phyloP scores from a whole-genome alignment of 2,888 invertebrate species.

The Epistrophella euchroma region DNA sequence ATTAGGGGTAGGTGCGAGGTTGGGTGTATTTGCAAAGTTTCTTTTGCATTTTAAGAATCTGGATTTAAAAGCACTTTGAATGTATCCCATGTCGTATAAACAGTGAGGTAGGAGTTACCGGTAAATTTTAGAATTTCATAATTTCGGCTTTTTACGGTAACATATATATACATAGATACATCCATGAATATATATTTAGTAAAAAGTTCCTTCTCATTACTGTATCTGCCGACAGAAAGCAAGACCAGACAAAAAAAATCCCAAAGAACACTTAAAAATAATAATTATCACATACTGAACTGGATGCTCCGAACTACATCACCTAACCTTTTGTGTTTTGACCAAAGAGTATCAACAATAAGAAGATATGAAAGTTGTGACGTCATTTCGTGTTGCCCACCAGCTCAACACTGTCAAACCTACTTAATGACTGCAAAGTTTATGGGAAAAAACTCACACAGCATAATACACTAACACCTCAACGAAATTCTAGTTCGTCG shows the following conservation, averaged over 20 bases:
- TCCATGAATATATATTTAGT: neutral
- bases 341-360: neutral
- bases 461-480: neutral
- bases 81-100: no score
- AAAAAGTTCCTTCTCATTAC: neutral
- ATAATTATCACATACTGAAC: constrained; percentile 61
- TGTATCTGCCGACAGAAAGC: neutral
- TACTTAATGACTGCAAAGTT: neutral
- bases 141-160: no score
- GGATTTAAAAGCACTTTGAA: no score
- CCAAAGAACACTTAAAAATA: constrained; percentile 62
- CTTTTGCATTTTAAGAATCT: no score
- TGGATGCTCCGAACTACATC: constrained; percentile 40
- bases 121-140: no score
- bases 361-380: constrained; percentile 4
- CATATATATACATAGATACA: neutral
- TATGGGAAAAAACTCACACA: neutral
- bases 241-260: constrained; percentile 41
- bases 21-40: no score
- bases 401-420: neutral
- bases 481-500: neutral
- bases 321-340: neutral
- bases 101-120: no score
- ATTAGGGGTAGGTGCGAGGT: no score
- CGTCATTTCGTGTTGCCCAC: neutral